Evolutionary conservation across 2,888 invertebrate species (phyloP).

Genomic region (Cryptocephalus primarius): DNA sequence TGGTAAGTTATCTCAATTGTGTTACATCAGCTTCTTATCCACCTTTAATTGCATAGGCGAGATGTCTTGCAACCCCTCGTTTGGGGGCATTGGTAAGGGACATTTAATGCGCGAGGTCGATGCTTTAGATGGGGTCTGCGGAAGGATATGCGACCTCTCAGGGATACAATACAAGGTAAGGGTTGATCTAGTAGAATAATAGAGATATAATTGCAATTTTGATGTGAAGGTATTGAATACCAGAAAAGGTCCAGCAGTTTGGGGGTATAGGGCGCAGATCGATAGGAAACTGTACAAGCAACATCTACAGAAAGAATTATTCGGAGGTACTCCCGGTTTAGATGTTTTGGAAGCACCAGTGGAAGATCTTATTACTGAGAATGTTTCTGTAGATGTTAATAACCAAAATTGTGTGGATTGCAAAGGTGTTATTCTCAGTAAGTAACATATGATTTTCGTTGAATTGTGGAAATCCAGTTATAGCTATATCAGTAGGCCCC

Average conservation of each 20-base stretch:
- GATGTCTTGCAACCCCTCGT: conserved; percentile 91
- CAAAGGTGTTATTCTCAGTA: conserved; percentile 43
- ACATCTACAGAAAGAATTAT: conserved; percentile 61
- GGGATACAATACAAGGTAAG: conserved; percentile 66
- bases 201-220: neutral
- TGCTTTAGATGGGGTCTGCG: conserved; percentile 78
- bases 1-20: conserved; percentile 38
- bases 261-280: conserved; percentile 82
- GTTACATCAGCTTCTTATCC: neutral
- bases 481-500: too few species aligned
- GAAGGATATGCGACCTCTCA: conserved; percentile 67
- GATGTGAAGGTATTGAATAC: conserved; percentile 54
- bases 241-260: conserved; percentile 77
- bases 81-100: conserved; percentile 88
- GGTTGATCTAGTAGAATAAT: neutral
- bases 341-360: conserved; percentile 61
- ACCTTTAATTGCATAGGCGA: conserved; percentile 48
- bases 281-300: conserved; percentile 69
- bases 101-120: conserved; percentile 80
- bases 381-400: conserved; percentile 20
- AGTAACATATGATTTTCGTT: conserved; percentile 9
- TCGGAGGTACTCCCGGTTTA: conserved; percentile 50
- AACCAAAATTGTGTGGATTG: conserved; percentile 30
- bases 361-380: conserved; percentile 60
- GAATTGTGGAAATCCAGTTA: too few species aligned